Conservation (phyloP, 2,888 invertebrate species). For the Apantesis nais region DNA sequence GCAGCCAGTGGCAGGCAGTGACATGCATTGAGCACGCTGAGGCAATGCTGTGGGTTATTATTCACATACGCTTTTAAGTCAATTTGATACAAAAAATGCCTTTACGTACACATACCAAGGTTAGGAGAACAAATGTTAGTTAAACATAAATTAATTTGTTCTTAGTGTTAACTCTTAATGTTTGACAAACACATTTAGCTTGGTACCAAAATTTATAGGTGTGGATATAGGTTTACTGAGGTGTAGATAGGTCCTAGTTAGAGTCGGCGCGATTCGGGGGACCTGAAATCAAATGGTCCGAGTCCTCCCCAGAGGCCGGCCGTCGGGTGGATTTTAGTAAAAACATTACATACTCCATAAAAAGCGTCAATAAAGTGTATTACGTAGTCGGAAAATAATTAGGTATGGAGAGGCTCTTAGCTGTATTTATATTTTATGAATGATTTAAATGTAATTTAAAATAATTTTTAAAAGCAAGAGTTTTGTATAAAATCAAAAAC, state of each 20-base stretch:
- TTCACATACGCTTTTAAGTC: background rate
- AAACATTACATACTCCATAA: too few species aligned
- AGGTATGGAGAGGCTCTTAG: background rate
- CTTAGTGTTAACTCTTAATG: background rate
- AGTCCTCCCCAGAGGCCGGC: too few species aligned
- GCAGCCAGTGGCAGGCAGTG: conserved; percentile 70
- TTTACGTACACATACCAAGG: background rate
- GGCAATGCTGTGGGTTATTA: conserved; percentile 45
- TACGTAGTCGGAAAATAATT: too few species aligned
- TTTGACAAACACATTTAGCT: background rate
- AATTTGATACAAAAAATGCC: background rate
- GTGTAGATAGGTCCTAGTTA: too few species aligned
- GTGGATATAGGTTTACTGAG: too few species aligned
- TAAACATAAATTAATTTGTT: background rate
- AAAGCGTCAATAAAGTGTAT: too few species aligned
- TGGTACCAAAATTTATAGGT: background rate
- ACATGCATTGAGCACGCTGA: conserved; percentile 71
- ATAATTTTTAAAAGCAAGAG: background rate
- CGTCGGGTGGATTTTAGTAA: too few species aligned
- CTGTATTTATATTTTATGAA: background rate
- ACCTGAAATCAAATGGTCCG: too few species aligned
- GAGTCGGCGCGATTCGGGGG: too few species aligned
- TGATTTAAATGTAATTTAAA: background rate
- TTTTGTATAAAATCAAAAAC: background rate
- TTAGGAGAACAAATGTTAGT: background rate